phyloP scores from a whole-genome alignment of 2,888 invertebrate species.

The Aphelenchoides bicaudatus region DNA sequence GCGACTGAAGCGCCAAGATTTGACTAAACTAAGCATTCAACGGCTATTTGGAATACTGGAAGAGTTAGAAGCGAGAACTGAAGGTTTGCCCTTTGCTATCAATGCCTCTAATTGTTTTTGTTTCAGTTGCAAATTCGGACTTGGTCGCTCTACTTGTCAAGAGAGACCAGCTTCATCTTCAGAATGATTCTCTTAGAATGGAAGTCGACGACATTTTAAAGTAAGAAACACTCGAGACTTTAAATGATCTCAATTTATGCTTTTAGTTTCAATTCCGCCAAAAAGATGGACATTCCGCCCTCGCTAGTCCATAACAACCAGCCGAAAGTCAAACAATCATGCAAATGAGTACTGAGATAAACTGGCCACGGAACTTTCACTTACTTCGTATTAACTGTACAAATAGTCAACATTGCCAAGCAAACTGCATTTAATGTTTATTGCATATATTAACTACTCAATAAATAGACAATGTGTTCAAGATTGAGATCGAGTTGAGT shows the following conservation, averaged over 20 bases:
- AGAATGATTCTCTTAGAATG: slow-evolving; percentile 17
- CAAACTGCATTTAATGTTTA: no score
- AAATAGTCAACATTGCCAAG: no score
- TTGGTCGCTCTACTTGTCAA: slow-evolving; percentile 11
- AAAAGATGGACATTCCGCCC: slow-evolving; percentile 1
- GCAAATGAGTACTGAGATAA: slow-evolving; percentile 3
- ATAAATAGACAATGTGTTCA: no score
- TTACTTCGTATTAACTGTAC: no score
- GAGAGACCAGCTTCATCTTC: slow-evolving; percentile 12
- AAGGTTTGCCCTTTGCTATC: slow-evolving; percentile 3
- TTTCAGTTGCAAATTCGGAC: slow-evolving; percentile 11
- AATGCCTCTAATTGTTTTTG: not conserved
- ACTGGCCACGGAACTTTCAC: not conserved
- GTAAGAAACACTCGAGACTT: slow-evolving; percentile 1
- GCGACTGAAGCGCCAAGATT: not conserved
- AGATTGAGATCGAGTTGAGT: no score
- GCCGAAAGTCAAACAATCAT: slow-evolving; percentile 5
- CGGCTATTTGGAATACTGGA: slow-evolving; percentile 11
- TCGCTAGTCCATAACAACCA: not conserved
- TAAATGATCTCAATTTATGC: not conserved
- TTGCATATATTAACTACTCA: no score
- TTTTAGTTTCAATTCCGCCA: slow-evolving; percentile 2
- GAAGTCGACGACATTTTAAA: slow-evolving; percentile 12
- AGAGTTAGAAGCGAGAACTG: slow-evolving; percentile 10
- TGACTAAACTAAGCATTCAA: not conserved